Percentiles rank a stretch among this genome's conserved stretches.
phyloP scores from a whole-genome alignment of 2,888 invertebrate species.

The Tromatobia lineatoria region DNA sequence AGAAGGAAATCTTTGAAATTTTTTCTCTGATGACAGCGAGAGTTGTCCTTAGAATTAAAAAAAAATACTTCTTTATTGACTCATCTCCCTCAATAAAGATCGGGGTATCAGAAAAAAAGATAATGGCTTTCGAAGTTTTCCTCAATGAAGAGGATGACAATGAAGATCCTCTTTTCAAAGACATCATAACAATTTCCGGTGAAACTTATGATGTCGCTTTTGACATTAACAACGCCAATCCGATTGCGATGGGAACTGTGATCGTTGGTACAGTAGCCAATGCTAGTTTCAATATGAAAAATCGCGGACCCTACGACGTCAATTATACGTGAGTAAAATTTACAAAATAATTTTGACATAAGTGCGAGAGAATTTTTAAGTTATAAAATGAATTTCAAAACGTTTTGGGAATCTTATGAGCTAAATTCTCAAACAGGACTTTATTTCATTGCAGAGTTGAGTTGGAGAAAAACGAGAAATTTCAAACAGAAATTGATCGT shows the following conservation, averaged over 20 bases:
- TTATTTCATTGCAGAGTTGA: conserved; percentile 70
- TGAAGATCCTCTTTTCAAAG: conserved; percentile 85
- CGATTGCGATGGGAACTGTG: conserved; percentile 87
- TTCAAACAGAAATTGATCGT: conserved; percentile 52
- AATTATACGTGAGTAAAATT: conserved; percentile 86
- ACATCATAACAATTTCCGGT: conserved; percentile 86
- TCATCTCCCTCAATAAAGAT: conserved; percentile 35
- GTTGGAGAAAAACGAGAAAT: conserved; percentile 67
- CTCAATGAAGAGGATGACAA: conserved; percentile 86
- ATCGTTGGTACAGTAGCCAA: conserved; percentile 87
- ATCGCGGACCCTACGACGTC: conserved; percentile 88
- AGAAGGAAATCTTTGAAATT: too few relatives aligned
- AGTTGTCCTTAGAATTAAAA: too few relatives aligned
- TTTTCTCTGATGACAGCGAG: too few relatives aligned
- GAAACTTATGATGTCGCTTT: conserved; percentile 88
- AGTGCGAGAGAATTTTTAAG: too few relatives aligned
- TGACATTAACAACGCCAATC: conserved; percentile 86
- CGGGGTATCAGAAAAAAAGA: conserved; percentile 52
- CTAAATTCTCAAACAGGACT: neutral
- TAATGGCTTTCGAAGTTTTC: conserved; percentile 74
- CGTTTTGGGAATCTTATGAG: neutral
- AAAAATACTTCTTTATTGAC: too few relatives aligned
- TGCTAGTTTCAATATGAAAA: conserved; percentile 86
- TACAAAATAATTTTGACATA: too few relatives aligned
- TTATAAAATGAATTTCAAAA: neutral